A percentile compares a stretch with the other conserved stretches of the same genome.
These are phyloP conservation scores for Eurosta solidaginis DNA, from an alignment of 1,140 invertebrate species.

Conservation along the genomic window DNA sequence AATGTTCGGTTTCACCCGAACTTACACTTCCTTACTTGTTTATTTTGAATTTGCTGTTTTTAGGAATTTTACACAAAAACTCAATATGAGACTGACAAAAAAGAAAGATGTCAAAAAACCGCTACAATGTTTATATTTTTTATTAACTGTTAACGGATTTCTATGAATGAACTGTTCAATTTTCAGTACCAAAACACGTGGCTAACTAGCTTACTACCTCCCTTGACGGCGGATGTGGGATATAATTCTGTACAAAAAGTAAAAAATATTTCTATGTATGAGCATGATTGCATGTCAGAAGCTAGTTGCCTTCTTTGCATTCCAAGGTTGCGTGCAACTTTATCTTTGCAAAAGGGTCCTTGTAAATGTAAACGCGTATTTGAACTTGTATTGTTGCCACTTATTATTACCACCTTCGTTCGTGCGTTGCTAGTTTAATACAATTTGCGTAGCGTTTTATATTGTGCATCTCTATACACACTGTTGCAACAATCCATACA, in stretches of 20 bases:
- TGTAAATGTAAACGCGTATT: slow-evolving; percentile 1
- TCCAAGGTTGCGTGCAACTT: slow-evolving; percentile 19
- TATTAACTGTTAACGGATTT: too few species aligned
- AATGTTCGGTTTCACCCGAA: too few species aligned
- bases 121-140: too few species aligned
- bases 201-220: too few species aligned
- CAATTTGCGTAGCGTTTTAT: neutral
- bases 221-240: too few species aligned
- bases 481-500: neutral
- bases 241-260: neutral
- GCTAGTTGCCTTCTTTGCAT: neutral
- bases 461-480: neutral
- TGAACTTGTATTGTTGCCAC: slow-evolving; percentile 8
- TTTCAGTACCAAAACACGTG: too few species aligned
- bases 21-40: too few species aligned
- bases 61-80: too few species aligned
- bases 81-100: too few species aligned
- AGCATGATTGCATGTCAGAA: neutral
- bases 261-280: neutral
- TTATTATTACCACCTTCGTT: slow-evolving; percentile 9
- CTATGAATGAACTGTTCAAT: too few species aligned
- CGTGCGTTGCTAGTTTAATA: neutral
- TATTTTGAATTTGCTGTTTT: too few species aligned
- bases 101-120: too few species aligned
- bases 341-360: neutral